Evolutionary conservation across 2,797 vertebrate genomes (phyloP).

Genomic region (Rhinogobio ventralis): DNA sequence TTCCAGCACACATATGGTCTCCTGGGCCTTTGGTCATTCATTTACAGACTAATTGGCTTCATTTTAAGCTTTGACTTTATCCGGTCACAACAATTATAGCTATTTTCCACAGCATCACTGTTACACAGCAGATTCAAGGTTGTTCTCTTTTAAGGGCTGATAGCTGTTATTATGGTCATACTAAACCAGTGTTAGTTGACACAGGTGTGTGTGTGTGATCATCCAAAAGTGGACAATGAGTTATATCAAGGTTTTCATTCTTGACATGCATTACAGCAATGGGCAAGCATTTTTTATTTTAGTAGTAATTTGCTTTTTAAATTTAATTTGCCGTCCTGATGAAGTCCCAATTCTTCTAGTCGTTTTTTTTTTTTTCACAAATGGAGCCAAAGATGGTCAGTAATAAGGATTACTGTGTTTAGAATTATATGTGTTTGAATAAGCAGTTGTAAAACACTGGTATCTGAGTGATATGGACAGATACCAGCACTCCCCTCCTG

Average conservation of each 20-base stretch:
- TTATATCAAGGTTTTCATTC: not conserved
- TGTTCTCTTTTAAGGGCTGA: not conserved
- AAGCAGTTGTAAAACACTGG: not conserved
- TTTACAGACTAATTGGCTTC: slow-evolving; percentile 40
- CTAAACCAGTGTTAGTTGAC: slow-evolving; percentile 65
- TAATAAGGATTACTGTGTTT: not conserved
- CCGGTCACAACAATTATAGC: slow-evolving; percentile 24
- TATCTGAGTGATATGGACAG: slow-evolving; percentile 3
- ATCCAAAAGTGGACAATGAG: not conserved
- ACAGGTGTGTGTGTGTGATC: slow-evolving; percentile 73
- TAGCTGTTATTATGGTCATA: slow-evolving; percentile 51
- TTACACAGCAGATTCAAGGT: slow-evolving; percentile 26
- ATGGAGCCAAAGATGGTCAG: not conserved
- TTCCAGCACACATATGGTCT: not conserved
- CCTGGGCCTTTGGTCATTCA: not conserved
- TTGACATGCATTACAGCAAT: not conserved
- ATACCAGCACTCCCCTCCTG: not conserved
- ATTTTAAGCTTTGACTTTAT: slow-evolving; percentile 48
- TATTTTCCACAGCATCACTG: slow-evolving; percentile 23
- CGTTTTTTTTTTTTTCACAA: not conserved
- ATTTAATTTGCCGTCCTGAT: not conserved
- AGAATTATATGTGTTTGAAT: not conserved
- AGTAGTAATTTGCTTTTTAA: not conserved
- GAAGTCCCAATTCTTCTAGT: not conserved
- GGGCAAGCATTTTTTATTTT: not conserved